Base-by-base conservation (phyloP, 1,140 invertebrate genomes). In the Rhopalosiphum maidis region DNA sequence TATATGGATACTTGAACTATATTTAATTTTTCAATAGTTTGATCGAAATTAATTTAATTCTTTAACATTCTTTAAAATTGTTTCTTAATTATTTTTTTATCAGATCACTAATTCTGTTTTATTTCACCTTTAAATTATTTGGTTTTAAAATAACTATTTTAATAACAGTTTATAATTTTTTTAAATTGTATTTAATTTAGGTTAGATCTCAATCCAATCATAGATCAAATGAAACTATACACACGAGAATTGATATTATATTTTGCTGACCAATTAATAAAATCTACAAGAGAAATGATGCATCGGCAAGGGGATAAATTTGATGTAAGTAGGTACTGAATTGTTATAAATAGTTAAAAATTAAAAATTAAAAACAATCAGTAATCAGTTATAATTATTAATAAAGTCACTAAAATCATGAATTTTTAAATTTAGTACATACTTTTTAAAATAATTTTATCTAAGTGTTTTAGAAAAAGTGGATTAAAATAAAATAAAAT, bases 251-350 rank as follows among this genome's bases (percentile, higher is more conserved):
- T 83, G 18, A 85, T 93, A 54, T 37, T 51, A 37, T 85, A 30
- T 15, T 86, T 86, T 30, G 91, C 91, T 25, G 82, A 93, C 41
- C n/a, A 85, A 54, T 51, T 93, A 21, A 85, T 93, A 21, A 54
- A 30, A 25, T 85, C 48, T 35, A 93, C 91, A 0, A 85, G 77
- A 3, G 1, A 93, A 86, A 54, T 93, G 91, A 85, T 85, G 82
- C 48, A 85, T 43, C 23, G 35, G 3, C 91, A 93, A 93, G 82
- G 82, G 2, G 35, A 41, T 41, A 41, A 54, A 43, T 85, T 93
- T 37, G 15, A 93, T 18, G 91, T 83, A 85, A 93, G 91, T 86
- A 11, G 41, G 2, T 41, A 41, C 41, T 9, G 83, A 41, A 41
- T 41, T 41, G 41, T 41, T n/a, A 86, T 30, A 86, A 77, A n/a